Base-by-base conservation (phyloP, 2,888 invertebrate species). In the Podotricha telesiphe region DNA sequence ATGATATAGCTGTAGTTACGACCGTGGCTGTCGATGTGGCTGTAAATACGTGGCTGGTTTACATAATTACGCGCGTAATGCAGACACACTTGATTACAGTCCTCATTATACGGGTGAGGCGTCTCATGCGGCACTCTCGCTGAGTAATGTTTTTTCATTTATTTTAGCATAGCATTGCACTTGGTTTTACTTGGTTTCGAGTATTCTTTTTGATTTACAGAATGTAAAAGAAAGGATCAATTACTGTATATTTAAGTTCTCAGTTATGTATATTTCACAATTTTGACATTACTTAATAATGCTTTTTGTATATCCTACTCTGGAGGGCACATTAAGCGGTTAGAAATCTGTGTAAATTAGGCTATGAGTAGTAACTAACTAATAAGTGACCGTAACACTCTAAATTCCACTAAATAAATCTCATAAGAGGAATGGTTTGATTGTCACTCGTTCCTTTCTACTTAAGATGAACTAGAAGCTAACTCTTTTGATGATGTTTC, bases 21-120 rank as follows among this genome's bases (percentile, higher is more conserved):
- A 1, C 19, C 5, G 20, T 15, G 0, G 47, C 47, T 15, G 42
- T 22, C 56, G 34, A 34, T 20, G 51, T 20, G 19, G n/a, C 50
- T 28, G 53, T 59, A 17, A 13, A 47, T 51, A 68, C 13, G 67
- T 66, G 55, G 64, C 51, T 37, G 58, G 50, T 28, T 59, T 62
- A 62, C 64, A 68, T 70, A 65, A 66, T 65, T 45, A 58, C 56
- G 48, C 62, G 55, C 70, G 69, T 66, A 58, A 64, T 70, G 63
- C 47, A 51, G 65, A 62, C 58, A 68, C 50, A 56, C 65, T 74
- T 80, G 82, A 81, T 82, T 79, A 79, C 81, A 73, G 79, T 79
- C 79, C 82, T 85, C 85, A 79, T 85, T 84, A 84, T 80, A 77
- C 80, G 80, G 80, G 78, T 78, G 80, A 75, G 73, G 47, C 17